Evolutionary conservation across 53 echinoderm and acorn worm species (phyloP), one percentile per base, ranked within the genome.

Genomic region (Pentamera pediparva): DNA sequence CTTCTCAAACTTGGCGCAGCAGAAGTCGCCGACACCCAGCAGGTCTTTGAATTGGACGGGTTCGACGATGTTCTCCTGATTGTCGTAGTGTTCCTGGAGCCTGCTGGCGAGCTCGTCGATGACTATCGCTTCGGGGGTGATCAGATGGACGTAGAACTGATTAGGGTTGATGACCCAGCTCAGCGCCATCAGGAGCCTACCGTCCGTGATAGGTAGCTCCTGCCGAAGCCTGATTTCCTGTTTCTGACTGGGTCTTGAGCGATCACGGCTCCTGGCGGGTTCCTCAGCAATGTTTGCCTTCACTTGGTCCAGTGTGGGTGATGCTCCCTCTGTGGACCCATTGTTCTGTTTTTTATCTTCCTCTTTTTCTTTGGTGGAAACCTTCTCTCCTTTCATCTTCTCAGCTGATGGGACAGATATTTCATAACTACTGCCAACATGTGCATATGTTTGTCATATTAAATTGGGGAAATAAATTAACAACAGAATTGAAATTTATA

Each of bases 121-220:
- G 12, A 78, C 88, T 34, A 61, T 38, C 8, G 81, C 83, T 19
- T 91, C 83, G 0, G 60, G 29, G 19, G 79, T 80, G 41, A 91
- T 59, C 2, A 87, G 76, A 51, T 96, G 96, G 15, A 85, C 62
- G 53, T 96, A 96, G 69, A 96, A 96, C 59, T 96, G 88, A 11
- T 62, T 71, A 2, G 91, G 96, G 41, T 74, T 69, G 41, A 80
- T 75, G 19, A 96, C 78, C 77, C 85, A 79, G 15, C 90, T 87
- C 87, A 95, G 82, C 28, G 87, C 95, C 76, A 95, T 30, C 17
- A 72, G 53, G 35, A 72, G 13, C 8, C 72, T 76, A 33, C 77
- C 83, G 39, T 89, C 56, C 21, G 37, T 13, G 24, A 53, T 62
- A 7, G 56, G 64, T 1, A 84, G 78, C 5, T 62, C 54, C 21